A percentile compares a stretch with the other conserved stretches of the same genome.
phyloP scores from a whole-genome alignment of 2,888 invertebrate species.

The Hydrotaea diabolus region DNA sequence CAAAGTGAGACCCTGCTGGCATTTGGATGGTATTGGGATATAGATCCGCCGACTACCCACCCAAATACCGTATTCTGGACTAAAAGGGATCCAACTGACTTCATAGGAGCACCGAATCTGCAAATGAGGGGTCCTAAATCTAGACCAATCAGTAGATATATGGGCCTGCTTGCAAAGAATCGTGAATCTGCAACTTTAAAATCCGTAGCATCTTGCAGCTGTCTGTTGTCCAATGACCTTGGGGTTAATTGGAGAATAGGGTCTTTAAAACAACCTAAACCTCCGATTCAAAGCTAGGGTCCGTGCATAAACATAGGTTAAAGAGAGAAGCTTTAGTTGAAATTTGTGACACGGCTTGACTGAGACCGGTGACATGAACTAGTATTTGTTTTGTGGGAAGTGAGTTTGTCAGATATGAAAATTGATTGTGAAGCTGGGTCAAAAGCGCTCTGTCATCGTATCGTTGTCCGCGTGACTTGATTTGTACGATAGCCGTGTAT shows the following conservation, averaged over 20 bases:
- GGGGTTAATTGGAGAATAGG: slow-evolving; percentile 11
- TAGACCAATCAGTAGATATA: not conserved
- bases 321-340: slow-evolving; percentile 11
- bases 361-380: slow-evolving; percentile 24
- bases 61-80: slow-evolving; percentile 33
- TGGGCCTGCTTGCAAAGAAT: not conserved
- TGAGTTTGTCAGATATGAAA: slow-evolving; percentile 9
- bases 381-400: slow-evolving; percentile 30
- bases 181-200: not conserved
- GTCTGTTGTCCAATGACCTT: not conserved
- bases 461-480: slow-evolving; percentile 9
- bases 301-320: not conserved
- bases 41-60: slow-evolving; percentile 17
- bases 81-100: slow-evolving; percentile 8
- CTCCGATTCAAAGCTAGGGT: slow-evolving; percentile 3
- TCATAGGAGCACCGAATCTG: not conserved
- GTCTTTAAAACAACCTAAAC: slow-evolving; percentile 15
- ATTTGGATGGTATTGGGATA: not conserved
- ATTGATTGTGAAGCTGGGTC: slow-evolving; percentile 44
- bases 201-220: not conserved
- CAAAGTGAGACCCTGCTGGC: not conserved
- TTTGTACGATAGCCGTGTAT: slow-evolving; percentile 31
- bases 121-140: not conserved
- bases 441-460: slow-evolving; percentile 34
- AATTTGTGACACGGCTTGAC: not conserved